Percentiles rank a stretch among this genome's conserved stretches.
Conservation (phyloP, 2,113 vertebrate genomes). For the Vidua chalybeata region DNA sequence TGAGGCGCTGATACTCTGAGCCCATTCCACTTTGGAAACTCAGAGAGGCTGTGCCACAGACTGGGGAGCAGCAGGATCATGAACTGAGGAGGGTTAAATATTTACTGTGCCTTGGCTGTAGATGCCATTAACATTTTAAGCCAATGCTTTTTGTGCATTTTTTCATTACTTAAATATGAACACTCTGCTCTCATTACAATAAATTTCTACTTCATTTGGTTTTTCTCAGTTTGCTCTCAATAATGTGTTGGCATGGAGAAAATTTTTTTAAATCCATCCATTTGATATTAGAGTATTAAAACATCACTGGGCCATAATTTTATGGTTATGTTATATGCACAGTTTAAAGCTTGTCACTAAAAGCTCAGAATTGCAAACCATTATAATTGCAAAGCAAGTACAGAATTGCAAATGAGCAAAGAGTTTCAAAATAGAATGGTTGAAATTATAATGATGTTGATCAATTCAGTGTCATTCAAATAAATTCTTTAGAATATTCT, state of each 20-base stretch:
- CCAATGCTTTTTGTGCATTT: not conserved
- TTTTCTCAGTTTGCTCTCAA: not conserved
- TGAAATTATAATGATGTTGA: too few relatives aligned
- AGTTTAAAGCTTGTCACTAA: too few relatives aligned
- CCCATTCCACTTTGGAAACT: not conserved
- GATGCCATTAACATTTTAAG: not conserved
- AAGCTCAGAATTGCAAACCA: too few relatives aligned
- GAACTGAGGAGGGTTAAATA: not conserved
- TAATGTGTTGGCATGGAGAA: not conserved
- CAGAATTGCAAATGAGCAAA: too few relatives aligned
- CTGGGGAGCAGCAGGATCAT: not conserved
- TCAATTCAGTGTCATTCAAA: too few relatives aligned
- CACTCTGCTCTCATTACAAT: not conserved
- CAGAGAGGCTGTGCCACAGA: not conserved
- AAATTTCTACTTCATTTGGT: not conserved
- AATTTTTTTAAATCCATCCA: too few relatives aligned
- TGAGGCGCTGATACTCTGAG: fast-evolving
- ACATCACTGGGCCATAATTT: too few relatives aligned
- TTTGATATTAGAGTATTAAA: too few relatives aligned
- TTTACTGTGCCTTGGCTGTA: not conserved
- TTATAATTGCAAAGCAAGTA: too few relatives aligned
- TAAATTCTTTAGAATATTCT: too few relatives aligned
- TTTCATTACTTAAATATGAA: not conserved
- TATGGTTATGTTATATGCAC: too few relatives aligned
- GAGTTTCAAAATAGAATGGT: too few relatives aligned